A percentile compares a stretch with the other conserved stretches of the same genome.
Conservation (phyloP, 2,888 invertebrate species). For the Yponomeuta evonymella region DNA sequence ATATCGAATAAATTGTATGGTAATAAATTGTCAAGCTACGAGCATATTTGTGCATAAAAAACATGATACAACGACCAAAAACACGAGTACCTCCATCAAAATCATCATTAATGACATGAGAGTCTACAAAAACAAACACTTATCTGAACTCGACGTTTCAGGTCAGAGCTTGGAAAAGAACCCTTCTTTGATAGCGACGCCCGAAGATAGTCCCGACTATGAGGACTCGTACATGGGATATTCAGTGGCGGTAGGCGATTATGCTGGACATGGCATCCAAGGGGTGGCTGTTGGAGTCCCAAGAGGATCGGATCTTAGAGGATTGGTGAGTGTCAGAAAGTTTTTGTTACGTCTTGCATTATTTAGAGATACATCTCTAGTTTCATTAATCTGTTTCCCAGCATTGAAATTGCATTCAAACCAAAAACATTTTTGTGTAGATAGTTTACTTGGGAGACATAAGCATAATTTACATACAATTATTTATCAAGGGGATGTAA, state of each 20-base stretch:
- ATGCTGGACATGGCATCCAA: constrained; percentile 85
- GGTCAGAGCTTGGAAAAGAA: constrained; percentile 85
- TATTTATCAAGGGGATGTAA: too few relatives aligned
- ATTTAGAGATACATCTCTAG: not conserved
- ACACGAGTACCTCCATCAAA: not conserved
- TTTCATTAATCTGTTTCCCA: too few relatives aligned
- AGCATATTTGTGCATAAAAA: not conserved
- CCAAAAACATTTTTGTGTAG: too few relatives aligned
- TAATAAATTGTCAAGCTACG: not conserved
- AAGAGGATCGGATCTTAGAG: constrained; percentile 87
- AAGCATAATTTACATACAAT: too few relatives aligned
- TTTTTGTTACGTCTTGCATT: not conserved
- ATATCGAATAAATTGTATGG: too few relatives aligned
- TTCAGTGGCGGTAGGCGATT: constrained; percentile 92
- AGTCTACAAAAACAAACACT: not conserved
- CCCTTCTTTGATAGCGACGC: constrained; percentile 84
- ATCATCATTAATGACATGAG: not conserved
- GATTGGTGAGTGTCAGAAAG: constrained; percentile 79
- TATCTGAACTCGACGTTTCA: constrained; percentile 56
- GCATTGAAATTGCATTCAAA: too few relatives aligned
- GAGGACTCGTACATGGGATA: constrained; percentile 97
- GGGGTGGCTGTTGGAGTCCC: constrained; percentile 97
- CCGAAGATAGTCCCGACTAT: constrained; percentile 85
- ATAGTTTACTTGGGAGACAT: too few relatives aligned
- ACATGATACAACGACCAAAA: not conserved